Evolutionary conservation across 2,888 invertebrate species (phyloP).

Genomic region (Diaphora mendica): DNA sequence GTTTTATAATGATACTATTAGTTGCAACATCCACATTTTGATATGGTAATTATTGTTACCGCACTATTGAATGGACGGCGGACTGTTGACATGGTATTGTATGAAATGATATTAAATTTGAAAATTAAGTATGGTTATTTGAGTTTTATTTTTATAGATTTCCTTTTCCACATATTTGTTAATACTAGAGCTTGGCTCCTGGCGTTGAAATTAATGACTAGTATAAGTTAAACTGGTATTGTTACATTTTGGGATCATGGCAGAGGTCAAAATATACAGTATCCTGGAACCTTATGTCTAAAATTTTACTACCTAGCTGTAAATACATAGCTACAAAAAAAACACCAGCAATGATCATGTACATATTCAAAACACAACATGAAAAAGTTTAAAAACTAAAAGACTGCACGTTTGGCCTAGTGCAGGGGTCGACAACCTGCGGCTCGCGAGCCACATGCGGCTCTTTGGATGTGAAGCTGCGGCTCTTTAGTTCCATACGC

Average conservation of each 20-base stretch:
- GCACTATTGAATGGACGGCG: slow-evolving; percentile 77
- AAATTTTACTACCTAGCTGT: background rate
- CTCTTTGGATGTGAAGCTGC: too few relatives aligned
- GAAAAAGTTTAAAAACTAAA: too few relatives aligned
- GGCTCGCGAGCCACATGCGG: too few relatives aligned
- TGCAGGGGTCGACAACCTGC: too few relatives aligned
- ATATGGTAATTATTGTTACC: slow-evolving; percentile 86
- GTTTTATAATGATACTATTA: slow-evolving; percentile 81
- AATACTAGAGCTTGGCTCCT: background rate
- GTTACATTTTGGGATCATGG: too few relatives aligned
- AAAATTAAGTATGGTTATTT: slow-evolving; percentile 59
- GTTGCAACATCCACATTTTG: slow-evolving; percentile 81
- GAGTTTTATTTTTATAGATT: slow-evolving; percentile 56
- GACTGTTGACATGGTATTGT: slow-evolving; percentile 75
- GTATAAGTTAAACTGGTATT: too few relatives aligned
- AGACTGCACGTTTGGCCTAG: too few relatives aligned
- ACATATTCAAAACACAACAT: background rate
- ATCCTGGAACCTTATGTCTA: too few relatives aligned
- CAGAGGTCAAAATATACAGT: too few relatives aligned
- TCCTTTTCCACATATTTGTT: background rate
- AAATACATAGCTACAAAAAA: background rate
- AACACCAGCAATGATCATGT: background rate
- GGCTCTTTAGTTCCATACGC: too few relatives aligned
- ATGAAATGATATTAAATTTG: slow-evolving; percentile 78
- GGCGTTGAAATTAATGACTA: too few relatives aligned